These are phyloP conservation scores for Sylvilagus bachmani DNA, from an alignment of 2,113 vertebrate genomes.

Conservation along the genomic window DNA sequence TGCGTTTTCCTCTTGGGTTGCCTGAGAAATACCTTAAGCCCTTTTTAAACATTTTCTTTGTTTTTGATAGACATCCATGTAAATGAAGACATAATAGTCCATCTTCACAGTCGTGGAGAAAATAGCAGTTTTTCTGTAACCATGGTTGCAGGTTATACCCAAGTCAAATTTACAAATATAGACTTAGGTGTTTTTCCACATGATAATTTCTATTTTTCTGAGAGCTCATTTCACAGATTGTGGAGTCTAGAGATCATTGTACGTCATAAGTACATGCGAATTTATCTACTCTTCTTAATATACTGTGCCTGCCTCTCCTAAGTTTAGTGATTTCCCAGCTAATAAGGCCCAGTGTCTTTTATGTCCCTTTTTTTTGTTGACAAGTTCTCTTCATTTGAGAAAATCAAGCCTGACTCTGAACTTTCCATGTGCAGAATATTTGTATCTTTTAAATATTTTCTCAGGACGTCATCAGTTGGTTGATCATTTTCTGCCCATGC, in stretches of 20 bases:
- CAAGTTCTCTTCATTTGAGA: conserved; percentile 37
- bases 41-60: not conserved
- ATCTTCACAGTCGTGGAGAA: not conserved
- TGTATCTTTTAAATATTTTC: conserved; percentile 74
- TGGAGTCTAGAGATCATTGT: not conserved
- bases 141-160: not conserved
- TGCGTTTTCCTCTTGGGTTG: not conserved
- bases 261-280: not conserved
- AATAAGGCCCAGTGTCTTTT: not conserved
- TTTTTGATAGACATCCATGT: not conserved
- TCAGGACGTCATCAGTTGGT: conserved; percentile 50
- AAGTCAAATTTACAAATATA: not conserved
- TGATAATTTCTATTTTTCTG: not conserved
- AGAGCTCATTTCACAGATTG: not conserved
- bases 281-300: not conserved
- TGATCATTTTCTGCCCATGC: conserved; percentile 81
- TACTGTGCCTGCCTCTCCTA: not conserved
- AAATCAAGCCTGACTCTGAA: conserved; percentile 32
- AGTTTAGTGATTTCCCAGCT: not conserved
- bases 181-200: not conserved
- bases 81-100: not conserved
- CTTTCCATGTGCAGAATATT: conserved; percentile 69
- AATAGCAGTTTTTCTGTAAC: not conserved
- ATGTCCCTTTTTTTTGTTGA: conserved; percentile 30
- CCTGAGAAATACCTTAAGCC: not conserved